Conservation (phyloP, 2,113 vertebrate genomes). For the Euleptes europaea region DNA sequence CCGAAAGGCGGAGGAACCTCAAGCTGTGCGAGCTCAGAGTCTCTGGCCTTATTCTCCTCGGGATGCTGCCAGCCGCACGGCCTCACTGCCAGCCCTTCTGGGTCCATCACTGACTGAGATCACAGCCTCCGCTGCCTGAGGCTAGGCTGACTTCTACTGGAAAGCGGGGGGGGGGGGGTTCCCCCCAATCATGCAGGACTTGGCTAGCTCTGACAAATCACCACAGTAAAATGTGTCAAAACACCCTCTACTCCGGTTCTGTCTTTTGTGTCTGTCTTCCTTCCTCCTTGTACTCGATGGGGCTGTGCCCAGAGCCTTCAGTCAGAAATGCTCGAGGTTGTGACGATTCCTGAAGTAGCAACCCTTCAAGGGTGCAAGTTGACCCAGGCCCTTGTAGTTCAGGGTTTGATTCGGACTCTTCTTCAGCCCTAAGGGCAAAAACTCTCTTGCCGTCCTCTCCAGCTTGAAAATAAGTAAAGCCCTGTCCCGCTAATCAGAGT, state of each 20-base stretch:
- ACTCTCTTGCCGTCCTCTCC: background rate
- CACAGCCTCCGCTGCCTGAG: background rate
- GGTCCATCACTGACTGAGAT: background rate
- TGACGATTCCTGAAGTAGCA: background rate
- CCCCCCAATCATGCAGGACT: background rate
- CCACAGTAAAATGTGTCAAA: slow-evolving; percentile 26
- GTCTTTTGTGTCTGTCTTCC: background rate
- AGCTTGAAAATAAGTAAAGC: background rate
- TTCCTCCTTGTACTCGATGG: background rate
- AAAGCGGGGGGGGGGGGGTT: background rate
- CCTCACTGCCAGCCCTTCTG: background rate
- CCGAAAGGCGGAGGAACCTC: slow-evolving; percentile 51
- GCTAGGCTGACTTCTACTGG: background rate
- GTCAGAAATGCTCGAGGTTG: background rate
- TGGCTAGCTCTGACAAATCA: slow-evolving; percentile 9
- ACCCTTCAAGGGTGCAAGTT: background rate
- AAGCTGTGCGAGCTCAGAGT: slow-evolving; percentile 53
- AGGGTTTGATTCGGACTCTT: background rate
- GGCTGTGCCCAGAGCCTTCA: background rate
- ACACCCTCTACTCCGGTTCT: background rate
- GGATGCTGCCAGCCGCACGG: background rate
- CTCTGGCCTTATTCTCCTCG: background rate
- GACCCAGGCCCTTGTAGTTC: background rate
- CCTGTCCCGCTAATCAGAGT: background rate
- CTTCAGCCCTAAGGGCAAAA: background rate